Base-by-base conservation (phyloP, 2,113 vertebrate species). In the Rissa tridactyla region DNA sequence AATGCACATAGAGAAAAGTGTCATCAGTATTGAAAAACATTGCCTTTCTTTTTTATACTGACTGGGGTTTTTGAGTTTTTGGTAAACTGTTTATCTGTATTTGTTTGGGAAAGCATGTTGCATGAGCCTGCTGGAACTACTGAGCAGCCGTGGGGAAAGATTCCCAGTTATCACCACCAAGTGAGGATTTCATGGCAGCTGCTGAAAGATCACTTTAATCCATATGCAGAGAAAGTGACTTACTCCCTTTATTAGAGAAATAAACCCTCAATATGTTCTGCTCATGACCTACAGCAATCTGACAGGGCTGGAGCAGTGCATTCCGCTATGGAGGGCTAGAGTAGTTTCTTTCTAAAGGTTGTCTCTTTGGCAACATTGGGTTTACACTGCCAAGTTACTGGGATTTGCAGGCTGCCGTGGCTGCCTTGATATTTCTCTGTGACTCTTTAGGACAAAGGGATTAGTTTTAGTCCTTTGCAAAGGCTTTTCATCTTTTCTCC, bases 151-250 rank as follows among this genome's bases (percentile, higher is more conserved):
- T 51, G 54, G 21, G 52, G 23, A 69, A 82, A 66, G 44, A 64
- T 70, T 86, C 40, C 23, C n/a, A 17, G 40, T 70, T 46, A n/a
- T 27, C 30, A 87, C 26, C 57, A 87, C 21, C 34, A 61, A 57
- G 14, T 5, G 3, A 86, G 54, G 38, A 86, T 88, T 88, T 89
- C 1, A 3, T 77, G 82, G 79, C 92, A 97, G 71, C 80, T 96
- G 94, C 54, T 57, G 91, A 92, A 97, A 95, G 89, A 95, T 91
- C 77, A 17, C 42, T 80, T 85, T 88, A 92, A 97, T 95, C 86
- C 77, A 89, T 51, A 92, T 62, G 51, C 64, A 91, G 49, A 62
- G 86, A 66, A 80, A 90, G 47, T 42, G 14, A 54, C 46, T 95
- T 84, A 75, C 46, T 86, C 23, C 30, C 55, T 96, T 95, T 92